Evolutionary conservation across 2,113 vertebrate species (phyloP).

Genomic region (Numida meleagris): DNA sequence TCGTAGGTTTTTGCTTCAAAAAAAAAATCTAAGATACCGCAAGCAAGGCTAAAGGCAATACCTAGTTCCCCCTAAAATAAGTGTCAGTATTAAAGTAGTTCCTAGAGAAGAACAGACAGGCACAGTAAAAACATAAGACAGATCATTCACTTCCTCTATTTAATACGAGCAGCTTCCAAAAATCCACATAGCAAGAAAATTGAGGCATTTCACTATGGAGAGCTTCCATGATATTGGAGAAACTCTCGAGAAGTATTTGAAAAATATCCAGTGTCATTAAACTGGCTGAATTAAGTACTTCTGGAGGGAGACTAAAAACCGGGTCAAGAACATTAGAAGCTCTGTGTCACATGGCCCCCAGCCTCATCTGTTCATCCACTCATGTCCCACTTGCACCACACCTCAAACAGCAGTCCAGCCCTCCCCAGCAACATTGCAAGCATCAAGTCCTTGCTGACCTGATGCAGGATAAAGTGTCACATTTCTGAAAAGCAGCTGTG

Average conservation of each 20-base stretch:
- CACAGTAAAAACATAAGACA: background rate
- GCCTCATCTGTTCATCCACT: background rate
- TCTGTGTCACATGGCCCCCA: background rate
- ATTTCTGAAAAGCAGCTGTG: background rate
- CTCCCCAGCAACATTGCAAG: background rate
- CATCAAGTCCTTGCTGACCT: background rate
- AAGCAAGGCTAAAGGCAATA: background rate
- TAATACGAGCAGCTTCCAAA: background rate
- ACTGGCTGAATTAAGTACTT: background rate
- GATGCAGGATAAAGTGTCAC: accelerated
- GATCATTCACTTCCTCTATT: background rate
- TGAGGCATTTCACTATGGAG: background rate
- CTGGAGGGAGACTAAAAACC: background rate
- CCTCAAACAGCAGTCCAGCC: background rate
- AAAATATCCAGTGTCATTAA: background rate
- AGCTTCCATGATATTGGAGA: background rate
- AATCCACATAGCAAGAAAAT: background rate
- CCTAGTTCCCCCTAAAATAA: background rate
- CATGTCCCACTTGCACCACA: background rate
- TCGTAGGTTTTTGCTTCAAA: background rate
- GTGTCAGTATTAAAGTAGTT: background rate
- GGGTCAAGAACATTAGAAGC: background rate
- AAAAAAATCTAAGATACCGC: background rate
- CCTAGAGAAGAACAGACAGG: background rate
- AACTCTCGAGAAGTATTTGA: background rate